Conservation (phyloP, 2,888 invertebrate species). For the Julus scandinavius region DNA sequence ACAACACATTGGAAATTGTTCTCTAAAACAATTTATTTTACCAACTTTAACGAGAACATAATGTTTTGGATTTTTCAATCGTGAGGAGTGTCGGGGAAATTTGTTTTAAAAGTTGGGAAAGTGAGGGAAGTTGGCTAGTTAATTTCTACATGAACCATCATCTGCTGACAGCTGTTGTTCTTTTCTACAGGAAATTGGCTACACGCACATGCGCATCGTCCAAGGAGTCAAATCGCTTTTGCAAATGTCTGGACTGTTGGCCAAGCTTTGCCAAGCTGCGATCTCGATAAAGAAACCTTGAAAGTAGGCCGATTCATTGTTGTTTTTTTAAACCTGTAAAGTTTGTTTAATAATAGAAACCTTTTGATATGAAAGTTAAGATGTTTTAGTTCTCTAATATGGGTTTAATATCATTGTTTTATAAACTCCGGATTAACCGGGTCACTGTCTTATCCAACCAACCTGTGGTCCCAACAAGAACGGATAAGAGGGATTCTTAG, state of each 20-base stretch:
- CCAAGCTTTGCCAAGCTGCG: conserved; percentile 75
- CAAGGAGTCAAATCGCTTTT: conserved; percentile 88
- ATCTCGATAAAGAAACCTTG: neutral
- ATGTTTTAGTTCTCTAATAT: neutral
- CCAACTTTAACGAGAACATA: no score
- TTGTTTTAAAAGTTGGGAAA: no score
- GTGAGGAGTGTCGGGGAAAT: no score
- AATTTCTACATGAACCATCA: neutral
- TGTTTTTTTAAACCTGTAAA: neutral
- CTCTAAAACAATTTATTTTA: no score
- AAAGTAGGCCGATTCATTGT: neutral
- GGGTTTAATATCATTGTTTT: no score
- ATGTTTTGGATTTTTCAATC: no score
- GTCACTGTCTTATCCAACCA: no score
- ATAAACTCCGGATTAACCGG: no score
- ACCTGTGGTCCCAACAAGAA: no score
- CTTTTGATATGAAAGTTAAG: neutral
- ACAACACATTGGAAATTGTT: neutral
- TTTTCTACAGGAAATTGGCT: conserved; percentile 81
- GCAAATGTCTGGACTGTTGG: conserved; percentile 90
- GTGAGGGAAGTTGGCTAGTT: no score
- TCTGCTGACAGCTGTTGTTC: neutral
- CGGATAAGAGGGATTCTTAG: no score
- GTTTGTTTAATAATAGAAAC: neutral
- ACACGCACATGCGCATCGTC: conserved; percentile 88